These are phyloP conservation scores for Mylabris sibirica DNA, from an alignment of 2,888 invertebrate genomes.

Conservation along the genomic window DNA sequence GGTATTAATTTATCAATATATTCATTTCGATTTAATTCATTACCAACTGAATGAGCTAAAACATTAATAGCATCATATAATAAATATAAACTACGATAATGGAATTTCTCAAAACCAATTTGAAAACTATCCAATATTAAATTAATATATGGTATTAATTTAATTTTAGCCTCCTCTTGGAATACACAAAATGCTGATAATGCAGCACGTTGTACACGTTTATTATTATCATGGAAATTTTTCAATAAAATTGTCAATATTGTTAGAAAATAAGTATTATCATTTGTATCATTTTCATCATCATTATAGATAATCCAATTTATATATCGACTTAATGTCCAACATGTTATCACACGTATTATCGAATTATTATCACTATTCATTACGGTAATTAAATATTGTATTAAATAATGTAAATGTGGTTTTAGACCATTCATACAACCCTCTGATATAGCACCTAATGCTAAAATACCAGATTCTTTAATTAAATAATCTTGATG, in stretches of 20 bases:
- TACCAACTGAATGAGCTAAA: conserved; percentile 76
- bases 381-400: conserved; percentile 72
- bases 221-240: conserved; percentile 76
- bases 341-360: conserved; percentile 79
- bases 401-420: conserved; percentile 73
- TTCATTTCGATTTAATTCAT: conserved; percentile 72
- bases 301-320: conserved; percentile 69
- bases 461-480: conserved; percentile 90
- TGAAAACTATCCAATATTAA: conserved; percentile 76
- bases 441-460: conserved; percentile 70
- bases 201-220: conserved; percentile 79
- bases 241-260: conserved; percentile 74
- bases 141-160: conserved; percentile 75
- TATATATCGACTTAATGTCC: conserved; percentile 78
- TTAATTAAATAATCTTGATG: conserved; percentile 95
- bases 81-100: conserved; percentile 77
- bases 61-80: conserved; percentile 82
- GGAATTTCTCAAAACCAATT: conserved; percentile 72
- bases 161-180: conserved; percentile 78
- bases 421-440: conserved; percentile 72
- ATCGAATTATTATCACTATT: conserved; percentile 71
- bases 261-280: conserved; percentile 75
- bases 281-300: conserved; percentile 58
- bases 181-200: conserved; percentile 81
- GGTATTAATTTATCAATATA: conserved; percentile 76